A percentile compares a stretch with the other conserved stretches of the same genome.
Conservation (phyloP, 2,113 vertebrate genomes). For the Trachemys scripta region DNA sequence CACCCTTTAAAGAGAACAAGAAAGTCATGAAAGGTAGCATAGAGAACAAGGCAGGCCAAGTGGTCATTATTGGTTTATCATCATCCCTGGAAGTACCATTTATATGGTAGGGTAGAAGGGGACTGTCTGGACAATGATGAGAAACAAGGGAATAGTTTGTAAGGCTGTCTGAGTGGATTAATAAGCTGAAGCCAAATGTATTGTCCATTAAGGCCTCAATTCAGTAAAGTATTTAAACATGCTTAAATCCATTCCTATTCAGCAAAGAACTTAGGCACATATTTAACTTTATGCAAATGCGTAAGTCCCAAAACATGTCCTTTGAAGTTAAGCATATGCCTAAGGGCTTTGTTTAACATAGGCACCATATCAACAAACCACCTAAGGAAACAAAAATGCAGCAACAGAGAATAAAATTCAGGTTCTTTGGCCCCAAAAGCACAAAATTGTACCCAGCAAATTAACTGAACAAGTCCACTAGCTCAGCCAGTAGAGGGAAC, state of each 20-base stretch:
- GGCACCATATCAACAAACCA: no score
- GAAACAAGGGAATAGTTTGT: background rate
- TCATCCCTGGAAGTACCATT: background rate
- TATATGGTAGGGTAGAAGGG: background rate
- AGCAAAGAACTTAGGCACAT: background rate
- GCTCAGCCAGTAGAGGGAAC: conserved; percentile 28
- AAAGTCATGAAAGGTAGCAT: background rate
- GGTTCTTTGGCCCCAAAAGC: background rate
- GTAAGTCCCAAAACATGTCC: background rate
- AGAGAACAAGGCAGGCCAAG: background rate
- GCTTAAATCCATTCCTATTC: background rate
- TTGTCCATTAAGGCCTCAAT: background rate
- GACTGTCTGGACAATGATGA: background rate
- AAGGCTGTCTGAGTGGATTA: background rate
- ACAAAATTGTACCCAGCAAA: fast-evolving
- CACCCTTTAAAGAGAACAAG: background rate
- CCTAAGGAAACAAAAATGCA: fast-evolving
- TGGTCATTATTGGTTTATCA: background rate
- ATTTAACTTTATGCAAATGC: background rate
- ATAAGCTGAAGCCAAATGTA: background rate
- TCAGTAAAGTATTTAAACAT: background rate
- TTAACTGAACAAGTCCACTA: background rate
- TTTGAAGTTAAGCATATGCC: background rate
- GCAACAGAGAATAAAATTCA: background rate
- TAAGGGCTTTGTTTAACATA: background rate